A percentile compares a stretch with the other conserved stretches of the same genome.
Conservation (phyloP, 1,140 invertebrate genomes). For the Ptiloglossa arizonensis region DNA sequence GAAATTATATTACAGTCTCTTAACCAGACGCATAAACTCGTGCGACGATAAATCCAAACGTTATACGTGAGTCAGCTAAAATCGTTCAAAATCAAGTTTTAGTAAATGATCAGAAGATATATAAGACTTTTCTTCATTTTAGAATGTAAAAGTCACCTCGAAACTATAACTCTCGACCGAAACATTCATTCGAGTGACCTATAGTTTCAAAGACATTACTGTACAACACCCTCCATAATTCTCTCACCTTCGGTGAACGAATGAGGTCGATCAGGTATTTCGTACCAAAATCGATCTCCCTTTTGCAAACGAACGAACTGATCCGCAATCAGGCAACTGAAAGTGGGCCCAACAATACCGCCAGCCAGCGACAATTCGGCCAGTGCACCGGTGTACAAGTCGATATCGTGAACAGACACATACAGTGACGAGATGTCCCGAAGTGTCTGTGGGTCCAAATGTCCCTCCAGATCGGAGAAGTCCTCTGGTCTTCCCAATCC, state of each 20-base stretch:
- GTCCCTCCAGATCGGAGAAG: constrained; percentile 88
- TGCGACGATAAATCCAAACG: too few species aligned
- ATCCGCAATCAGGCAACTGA: constrained; percentile 92
- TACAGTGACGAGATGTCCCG: constrained; percentile 86
- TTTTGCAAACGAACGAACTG: constrained; percentile 91
- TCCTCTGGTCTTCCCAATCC: constrained; percentile 85
- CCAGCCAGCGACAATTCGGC: constrained; percentile 87
- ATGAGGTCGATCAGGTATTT: constrained; percentile 85
- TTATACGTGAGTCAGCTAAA: too few species aligned
- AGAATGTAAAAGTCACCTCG: too few species aligned
- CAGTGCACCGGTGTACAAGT: constrained; percentile 92
- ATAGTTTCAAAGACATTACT: background rate
- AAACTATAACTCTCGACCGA: too few species aligned
- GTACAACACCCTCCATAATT: too few species aligned
- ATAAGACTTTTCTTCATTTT: too few species aligned
- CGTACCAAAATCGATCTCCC: constrained; percentile 95
- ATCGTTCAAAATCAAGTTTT: too few species aligned
- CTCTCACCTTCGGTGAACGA: constrained; percentile 86
- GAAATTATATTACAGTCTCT: too few species aligned
- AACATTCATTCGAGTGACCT: too few species aligned
- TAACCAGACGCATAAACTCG: too few species aligned
- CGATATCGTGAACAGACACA: constrained; percentile 91
- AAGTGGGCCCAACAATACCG: constrained; percentile 90
- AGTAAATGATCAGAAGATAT: too few species aligned
- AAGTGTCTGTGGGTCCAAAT: constrained; percentile 85